phyloP scores from a whole-genome alignment of 1,140 invertebrate species.

The Probaryconus sp. region DNA sequence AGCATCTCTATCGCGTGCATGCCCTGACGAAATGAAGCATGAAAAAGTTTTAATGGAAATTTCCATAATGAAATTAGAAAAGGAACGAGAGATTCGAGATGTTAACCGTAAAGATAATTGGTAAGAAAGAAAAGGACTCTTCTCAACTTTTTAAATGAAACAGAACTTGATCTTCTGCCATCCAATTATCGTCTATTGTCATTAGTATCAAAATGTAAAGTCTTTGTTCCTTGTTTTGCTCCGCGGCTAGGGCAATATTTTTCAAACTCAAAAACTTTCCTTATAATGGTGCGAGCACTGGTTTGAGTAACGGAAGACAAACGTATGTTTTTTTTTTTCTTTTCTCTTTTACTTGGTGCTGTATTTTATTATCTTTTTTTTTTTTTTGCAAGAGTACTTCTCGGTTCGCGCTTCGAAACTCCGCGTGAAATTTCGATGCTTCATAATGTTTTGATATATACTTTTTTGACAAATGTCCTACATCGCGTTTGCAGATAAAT shows the following conservation, averaged over 20 bases:
- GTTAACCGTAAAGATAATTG: constrained; percentile 44
- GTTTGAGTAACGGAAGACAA: not conserved
- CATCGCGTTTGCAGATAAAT: too few relatives aligned
- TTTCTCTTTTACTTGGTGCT: too few relatives aligned
- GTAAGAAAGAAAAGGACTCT: constrained; percentile 19
- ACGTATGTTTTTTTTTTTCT: not conserved
- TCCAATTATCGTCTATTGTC: constrained; percentile 33
- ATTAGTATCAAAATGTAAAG: constrained; percentile 32
- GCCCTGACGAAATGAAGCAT: constrained; percentile 40
- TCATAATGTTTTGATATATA: too few relatives aligned
- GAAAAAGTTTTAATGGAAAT: constrained; percentile 50
- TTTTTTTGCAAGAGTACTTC: too few relatives aligned
- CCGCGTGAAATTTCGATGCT: too few relatives aligned
- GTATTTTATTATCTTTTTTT: too few relatives aligned
- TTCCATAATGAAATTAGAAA: constrained; percentile 43
- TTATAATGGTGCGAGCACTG: constrained; percentile 2
- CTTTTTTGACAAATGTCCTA: too few relatives aligned
- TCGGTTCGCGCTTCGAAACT: too few relatives aligned
- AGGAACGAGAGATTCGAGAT: constrained; percentile 36
- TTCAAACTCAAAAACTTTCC: constrained; percentile 14
- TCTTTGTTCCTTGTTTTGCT: constrained; percentile 13
- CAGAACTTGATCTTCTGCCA: constrained; percentile 34
- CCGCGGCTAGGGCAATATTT: constrained; percentile 8
- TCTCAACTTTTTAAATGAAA: constrained; percentile 46
- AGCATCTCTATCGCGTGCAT: constrained; percentile 31